Evolutionary conservation across 2,888 invertebrate genomes (phyloP).

Genomic region (Scrobipalpa atriplicella): DNA sequence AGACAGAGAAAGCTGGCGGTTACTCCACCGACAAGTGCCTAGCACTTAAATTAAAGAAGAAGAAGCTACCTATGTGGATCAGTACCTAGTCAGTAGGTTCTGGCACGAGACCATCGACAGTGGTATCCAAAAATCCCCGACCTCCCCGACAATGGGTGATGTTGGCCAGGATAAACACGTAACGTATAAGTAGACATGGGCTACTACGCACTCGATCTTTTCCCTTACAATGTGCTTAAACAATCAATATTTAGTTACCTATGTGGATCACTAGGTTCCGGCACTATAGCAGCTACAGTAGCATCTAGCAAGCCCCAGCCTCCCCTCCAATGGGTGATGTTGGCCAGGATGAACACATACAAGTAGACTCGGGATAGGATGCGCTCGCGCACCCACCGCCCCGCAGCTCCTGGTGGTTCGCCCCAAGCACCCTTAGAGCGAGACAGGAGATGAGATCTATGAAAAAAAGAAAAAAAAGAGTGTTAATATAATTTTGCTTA

Average conservation of each 20-base stretch:
- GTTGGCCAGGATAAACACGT: too few relatives aligned
- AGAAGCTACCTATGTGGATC: too few relatives aligned
- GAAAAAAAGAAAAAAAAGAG: slow-evolving; percentile 31
- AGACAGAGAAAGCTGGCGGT: too few relatives aligned
- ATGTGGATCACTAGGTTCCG: slow-evolving; percentile 54
- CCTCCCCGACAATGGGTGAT: too few relatives aligned
- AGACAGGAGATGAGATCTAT: slow-evolving; percentile 58
- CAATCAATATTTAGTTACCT: slow-evolving; percentile 45
- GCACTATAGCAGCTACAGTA: slow-evolving; percentile 78
- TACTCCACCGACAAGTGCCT: too few relatives aligned
- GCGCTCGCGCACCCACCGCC: slow-evolving; percentile 64
- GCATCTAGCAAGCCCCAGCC: slow-evolving; percentile 89
- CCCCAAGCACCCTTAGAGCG: slow-evolving; percentile 64
- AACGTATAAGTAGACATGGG: too few relatives aligned
- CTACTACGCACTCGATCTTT: too few relatives aligned
- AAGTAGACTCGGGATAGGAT: slow-evolving; percentile 87
- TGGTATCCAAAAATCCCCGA: too few relatives aligned
- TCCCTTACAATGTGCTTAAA: not conserved
- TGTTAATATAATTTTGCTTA: too few relatives aligned
- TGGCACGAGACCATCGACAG: too few relatives aligned
- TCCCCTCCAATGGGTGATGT: slow-evolving; percentile 94
- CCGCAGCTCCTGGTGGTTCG: slow-evolving; percentile 44
- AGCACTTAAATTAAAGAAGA: too few relatives aligned
- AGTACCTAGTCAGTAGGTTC: too few relatives aligned
- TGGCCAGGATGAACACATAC: slow-evolving; percentile 87